Percentiles rank a stretch among this genome's conserved stretches.
phyloP scores from a whole-genome alignment of 2,113 vertebrate genomes.

The Atlantisia rogersi region DNA sequence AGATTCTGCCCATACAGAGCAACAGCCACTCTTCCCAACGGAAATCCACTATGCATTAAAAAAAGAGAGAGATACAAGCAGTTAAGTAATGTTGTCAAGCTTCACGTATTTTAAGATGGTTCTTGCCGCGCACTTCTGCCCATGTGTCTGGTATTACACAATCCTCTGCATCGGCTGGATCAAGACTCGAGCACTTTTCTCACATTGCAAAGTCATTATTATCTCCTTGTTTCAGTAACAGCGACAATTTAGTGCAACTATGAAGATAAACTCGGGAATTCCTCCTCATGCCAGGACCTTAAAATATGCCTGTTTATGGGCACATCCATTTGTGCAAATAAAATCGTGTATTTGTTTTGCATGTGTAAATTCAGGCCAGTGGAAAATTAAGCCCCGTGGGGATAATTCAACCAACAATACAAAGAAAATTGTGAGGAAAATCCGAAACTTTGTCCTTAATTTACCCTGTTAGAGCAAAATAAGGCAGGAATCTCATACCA shows the following conservation, averaged over 20 bases:
- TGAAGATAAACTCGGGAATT: background rate
- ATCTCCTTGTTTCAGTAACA: background rate
- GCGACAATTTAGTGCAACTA: background rate
- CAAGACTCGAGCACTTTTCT: background rate
- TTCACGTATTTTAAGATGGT: background rate
- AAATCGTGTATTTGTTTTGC: background rate
- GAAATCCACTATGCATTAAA: background rate
- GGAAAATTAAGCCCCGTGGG: conserved; percentile 39
- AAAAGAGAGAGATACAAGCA: background rate
- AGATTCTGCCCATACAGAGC: background rate
- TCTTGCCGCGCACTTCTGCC: background rate
- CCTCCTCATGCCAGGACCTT: background rate
- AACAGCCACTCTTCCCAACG: background rate
- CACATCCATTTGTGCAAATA: background rate
- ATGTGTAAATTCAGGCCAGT: background rate
- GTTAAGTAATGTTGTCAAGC: background rate
- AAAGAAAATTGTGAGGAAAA: conserved; percentile 13
- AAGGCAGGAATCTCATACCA: background rate
- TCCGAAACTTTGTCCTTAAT: conserved; percentile 58
- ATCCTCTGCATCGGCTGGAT: background rate
- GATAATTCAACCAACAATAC: conserved; percentile 36
- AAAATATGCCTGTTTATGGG: background rate
- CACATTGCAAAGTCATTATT: background rate
- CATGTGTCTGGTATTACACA: background rate
- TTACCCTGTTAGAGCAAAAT: background rate